A percentile compares a stretch with the other conserved stretches of the same genome.
These are phyloP conservation scores for Protophormia terraenovae DNA, from an alignment of 2,888 invertebrate genomes.

Conservation along the genomic window DNA sequence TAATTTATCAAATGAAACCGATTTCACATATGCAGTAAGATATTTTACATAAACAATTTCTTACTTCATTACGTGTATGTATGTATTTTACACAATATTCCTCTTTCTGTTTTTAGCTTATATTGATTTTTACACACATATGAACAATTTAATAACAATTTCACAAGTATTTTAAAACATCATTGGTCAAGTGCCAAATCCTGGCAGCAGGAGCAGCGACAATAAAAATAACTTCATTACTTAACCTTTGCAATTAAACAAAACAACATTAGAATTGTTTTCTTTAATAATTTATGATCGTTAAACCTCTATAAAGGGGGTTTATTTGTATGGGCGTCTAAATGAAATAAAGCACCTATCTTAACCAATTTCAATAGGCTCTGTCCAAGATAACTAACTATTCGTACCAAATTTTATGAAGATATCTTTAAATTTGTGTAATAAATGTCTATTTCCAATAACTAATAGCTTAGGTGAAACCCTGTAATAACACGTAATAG, in stretches of 20 bases:
- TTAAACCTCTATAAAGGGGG: too few relatives aligned
- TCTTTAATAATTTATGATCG: too few relatives aligned
- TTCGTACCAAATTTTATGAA: too few relatives aligned
- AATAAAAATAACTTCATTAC: background rate
- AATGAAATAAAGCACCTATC: too few relatives aligned
- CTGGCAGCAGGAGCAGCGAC: conserved; percentile 6
- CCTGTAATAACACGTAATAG: too few relatives aligned
- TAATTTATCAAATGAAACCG: conserved; percentile 50
- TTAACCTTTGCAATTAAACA: background rate
- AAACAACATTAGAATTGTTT: background rate
- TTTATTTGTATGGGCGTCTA: too few relatives aligned
- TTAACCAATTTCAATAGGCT: too few relatives aligned
- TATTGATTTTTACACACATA: conserved; percentile 2
- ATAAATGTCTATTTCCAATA: too few relatives aligned
- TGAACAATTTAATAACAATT: conserved; percentile 34
- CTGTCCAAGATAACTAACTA: too few relatives aligned
- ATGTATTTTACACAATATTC: background rate
- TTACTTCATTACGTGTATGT: background rate
- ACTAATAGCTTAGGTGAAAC: too few relatives aligned
- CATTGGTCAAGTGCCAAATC: conserved; percentile 63
- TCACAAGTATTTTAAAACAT: conserved; percentile 51
- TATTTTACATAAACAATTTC: background rate
- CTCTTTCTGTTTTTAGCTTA: background rate
- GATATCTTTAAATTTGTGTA: too few relatives aligned
- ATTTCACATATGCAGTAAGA: background rate